Percentiles rank a stretch among this genome's conserved stretches.
Conservation (phyloP, 1,140 invertebrate species). For the Drosophila fuyamai region DNA sequence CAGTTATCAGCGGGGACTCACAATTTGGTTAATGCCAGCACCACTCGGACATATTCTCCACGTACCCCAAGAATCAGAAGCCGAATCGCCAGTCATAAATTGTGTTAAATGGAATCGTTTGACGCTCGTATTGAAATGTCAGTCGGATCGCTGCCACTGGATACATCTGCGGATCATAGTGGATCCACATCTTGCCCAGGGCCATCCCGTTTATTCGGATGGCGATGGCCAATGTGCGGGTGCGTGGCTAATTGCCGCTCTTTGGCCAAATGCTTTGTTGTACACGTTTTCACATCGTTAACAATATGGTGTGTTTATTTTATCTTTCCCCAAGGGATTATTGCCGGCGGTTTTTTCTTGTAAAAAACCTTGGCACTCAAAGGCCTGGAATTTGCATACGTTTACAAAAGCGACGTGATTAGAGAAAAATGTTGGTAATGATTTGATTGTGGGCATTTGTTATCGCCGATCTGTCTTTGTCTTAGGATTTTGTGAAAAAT, state of each 20-base stretch:
- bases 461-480: constrained; percentile 61
- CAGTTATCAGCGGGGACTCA: constrained; percentile 49
- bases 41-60: constrained; percentile 24
- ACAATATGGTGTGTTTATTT: constrained; percentile 47
- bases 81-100: constrained; percentile 49
- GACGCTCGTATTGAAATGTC: constrained; percentile 71
- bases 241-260: constrained; percentile 70
- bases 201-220: constrained; percentile 31
- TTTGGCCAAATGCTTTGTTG: constrained; percentile 67
- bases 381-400: constrained; percentile 72
- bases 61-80: constrained; percentile 47
- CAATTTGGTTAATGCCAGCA: constrained; percentile 63
- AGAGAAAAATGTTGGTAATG: constrained; percentile 58
- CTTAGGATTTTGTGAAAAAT: constrained; percentile 36
- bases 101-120: constrained; percentile 71
- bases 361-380: constrained; percentile 78
- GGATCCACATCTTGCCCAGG: constrained; percentile 26
- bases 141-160: constrained; percentile 27
- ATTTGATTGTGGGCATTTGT: constrained; percentile 71
- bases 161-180: constrained; percentile 2
- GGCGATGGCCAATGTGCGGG: constrained; percentile 50
- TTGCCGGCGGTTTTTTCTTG: constrained; percentile 52
- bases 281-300: constrained; percentile 75
- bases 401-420: constrained; percentile 54
- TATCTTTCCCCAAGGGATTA: constrained; percentile 35